Conservation (phyloP, 2,797 vertebrate species). For the Anisognathus igniventris region DNA sequence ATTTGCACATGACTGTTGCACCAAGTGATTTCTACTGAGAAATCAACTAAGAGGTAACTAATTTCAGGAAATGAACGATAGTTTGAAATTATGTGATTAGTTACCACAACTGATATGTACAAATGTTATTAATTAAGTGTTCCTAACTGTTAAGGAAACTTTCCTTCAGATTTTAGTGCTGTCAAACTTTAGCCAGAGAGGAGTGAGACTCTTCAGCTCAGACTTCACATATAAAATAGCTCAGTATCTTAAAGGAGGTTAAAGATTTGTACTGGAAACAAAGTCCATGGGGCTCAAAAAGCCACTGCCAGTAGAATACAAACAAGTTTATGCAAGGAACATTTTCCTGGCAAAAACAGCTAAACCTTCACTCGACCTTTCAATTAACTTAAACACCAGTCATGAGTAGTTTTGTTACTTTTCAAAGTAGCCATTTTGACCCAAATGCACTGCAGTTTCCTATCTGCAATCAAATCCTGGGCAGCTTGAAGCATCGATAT, state of each 20-base stretch:
- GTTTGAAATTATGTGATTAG: not conserved
- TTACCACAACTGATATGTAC: not conserved
- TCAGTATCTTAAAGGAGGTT: not conserved
- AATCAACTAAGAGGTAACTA: not conserved
- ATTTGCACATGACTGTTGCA: not conserved
- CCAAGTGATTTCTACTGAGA: not conserved
- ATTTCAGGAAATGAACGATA: not conserved
- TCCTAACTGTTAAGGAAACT: not conserved
- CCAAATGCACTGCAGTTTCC: not conserved
- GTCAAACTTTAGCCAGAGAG: not conserved
- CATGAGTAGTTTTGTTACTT: not conserved
- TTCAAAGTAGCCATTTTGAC: not conserved
- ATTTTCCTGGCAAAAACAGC: not conserved
- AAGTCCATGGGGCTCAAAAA: not conserved
- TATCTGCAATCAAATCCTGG: not conserved
- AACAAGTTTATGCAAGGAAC: not conserved
- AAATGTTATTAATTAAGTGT: not conserved
- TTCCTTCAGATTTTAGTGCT: not conserved
- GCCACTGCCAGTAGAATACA: not conserved
- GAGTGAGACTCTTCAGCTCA: not conserved
- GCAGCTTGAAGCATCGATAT: not conserved
- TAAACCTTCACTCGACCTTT: not conserved
- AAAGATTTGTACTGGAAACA: not conserved
- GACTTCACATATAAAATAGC: not conserved
- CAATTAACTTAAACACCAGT: not conserved